Evolutionary conservation across 2,797 vertebrate species (phyloP).

Genomic region (Lophotriccus pileatus): DNA sequence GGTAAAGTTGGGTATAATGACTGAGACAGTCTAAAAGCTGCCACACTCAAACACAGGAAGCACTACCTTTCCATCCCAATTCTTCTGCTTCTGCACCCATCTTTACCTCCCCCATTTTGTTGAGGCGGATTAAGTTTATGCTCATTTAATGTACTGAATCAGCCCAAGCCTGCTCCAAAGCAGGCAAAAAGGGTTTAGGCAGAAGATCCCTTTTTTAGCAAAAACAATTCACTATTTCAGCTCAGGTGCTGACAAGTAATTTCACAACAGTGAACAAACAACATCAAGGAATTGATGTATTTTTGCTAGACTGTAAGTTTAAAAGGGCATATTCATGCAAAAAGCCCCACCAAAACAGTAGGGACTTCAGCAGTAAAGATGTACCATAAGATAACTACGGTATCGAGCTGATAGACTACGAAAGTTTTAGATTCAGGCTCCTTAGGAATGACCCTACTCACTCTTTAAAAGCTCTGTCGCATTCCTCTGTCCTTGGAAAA

Average conservation of each 20-base stretch:
- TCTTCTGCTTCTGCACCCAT: neutral
- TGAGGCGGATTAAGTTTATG: neutral
- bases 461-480: slow-evolving; percentile 89
- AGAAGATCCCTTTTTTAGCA: neutral
- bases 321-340: neutral
- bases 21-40: neutral
- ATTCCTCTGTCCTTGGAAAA: slow-evolving; percentile 83
- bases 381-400: neutral
- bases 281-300: neutral
- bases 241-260: neutral
- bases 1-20: neutral
- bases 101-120: neutral
- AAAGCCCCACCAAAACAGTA: neutral
- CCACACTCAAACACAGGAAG: neutral
- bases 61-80: neutral
- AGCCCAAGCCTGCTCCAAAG: neutral
- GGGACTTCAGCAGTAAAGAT: neutral
- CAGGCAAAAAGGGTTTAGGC: neutral
- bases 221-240: neutral
- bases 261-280: neutral
- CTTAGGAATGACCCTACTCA: slow-evolving; percentile 70
- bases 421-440: neutral
- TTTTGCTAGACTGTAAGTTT: neutral
- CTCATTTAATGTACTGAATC: neutral
- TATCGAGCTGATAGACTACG: neutral